Evolutionary conservation across 2,888 invertebrate genomes (phyloP).

Genomic region (Zygothrica quintamaculata): DNA sequence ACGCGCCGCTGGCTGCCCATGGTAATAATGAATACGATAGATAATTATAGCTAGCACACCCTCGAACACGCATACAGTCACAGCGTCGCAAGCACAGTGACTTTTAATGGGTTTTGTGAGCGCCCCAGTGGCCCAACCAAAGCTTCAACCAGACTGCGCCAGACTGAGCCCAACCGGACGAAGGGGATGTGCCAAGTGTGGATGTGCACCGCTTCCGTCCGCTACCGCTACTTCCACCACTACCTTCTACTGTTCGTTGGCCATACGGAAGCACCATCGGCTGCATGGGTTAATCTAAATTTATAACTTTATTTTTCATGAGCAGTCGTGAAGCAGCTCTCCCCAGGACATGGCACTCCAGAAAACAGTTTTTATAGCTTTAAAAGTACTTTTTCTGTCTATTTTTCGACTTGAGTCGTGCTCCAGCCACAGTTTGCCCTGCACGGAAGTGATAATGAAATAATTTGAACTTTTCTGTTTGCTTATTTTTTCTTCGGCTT

Average conservation of each 20-base stretch:
- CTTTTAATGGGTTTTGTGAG: constrained; percentile 76
- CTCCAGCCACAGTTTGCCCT: constrained; percentile 33
- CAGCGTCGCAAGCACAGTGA: constrained; percentile 46
- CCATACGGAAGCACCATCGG: constrained; percentile 39
- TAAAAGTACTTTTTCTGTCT: constrained; percentile 40
- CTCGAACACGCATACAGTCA: constrained; percentile 21
- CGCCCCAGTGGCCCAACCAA: constrained; percentile 25
- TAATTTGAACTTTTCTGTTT: constrained; percentile 72
- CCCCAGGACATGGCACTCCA: constrained; percentile 11
- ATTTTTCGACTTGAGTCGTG: constrained; percentile 39
- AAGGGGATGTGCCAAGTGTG: constrained; percentile 1
- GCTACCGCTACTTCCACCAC: neutral
- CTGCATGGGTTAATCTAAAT: constrained; percentile 76
- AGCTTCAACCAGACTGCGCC: constrained; percentile 2
- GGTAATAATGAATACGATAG: constrained; percentile 75
- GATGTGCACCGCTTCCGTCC: constrained; percentile 12
- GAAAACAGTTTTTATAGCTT: constrained; percentile 47
- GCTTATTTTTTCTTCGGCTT: constrained; percentile 53
- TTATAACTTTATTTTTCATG: constrained; percentile 74
- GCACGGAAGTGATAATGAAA: constrained; percentile 79
- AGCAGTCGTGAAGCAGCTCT: constrained; percentile 32
- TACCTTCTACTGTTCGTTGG: constrained; percentile 13
- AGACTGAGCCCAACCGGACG: constrained; percentile 18
- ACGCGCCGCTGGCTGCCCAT: constrained; percentile 22
- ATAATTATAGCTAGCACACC: constrained; percentile 65